Conservation (phyloP, 2,113 vertebrate genomes). For the Nibea coibor region DNA sequence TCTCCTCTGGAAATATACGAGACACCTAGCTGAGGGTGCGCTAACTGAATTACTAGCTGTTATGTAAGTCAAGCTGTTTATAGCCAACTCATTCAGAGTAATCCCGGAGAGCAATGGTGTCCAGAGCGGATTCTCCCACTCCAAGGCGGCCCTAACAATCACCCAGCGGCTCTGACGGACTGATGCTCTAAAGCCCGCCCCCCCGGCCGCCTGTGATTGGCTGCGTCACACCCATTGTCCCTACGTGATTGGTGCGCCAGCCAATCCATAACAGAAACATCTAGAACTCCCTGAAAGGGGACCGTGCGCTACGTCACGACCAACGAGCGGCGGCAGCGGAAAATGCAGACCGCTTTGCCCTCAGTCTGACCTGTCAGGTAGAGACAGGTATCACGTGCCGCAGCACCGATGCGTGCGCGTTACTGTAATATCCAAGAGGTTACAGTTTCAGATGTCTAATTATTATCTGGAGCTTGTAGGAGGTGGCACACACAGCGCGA, state of each 20-base stretch:
- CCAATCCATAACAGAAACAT: constrained; percentile 78
- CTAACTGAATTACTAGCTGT: constrained; percentile 71
- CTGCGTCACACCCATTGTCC: background rate
- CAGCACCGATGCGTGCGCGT: background rate
- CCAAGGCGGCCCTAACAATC: constrained; percentile 55
- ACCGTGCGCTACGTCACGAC: constrained; percentile 53
- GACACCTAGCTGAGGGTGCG: constrained; percentile 29
- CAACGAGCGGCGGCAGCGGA: background rate
- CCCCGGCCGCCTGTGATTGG: constrained; percentile 72
- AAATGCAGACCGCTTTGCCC: background rate
- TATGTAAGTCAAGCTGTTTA: constrained; percentile 80
- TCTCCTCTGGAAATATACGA: constrained; percentile 19
- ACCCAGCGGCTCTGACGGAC: constrained; percentile 49
- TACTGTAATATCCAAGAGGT: background rate
- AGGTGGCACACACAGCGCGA: background rate
- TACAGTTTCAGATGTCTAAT: background rate
- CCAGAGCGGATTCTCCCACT: constrained; percentile 80
- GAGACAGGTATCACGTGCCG: background rate
- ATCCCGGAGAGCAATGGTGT: constrained; percentile 72
- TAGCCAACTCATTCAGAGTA: constrained; percentile 77
- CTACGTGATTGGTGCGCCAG: constrained; percentile 70
- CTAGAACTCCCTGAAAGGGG: constrained; percentile 75
- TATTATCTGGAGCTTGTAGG: background rate
- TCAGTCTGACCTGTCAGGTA: constrained; percentile 25
- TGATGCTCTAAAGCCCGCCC: constrained; percentile 70